These are phyloP conservation scores for Ceratina calcarata DNA, from an alignment of 1,140 invertebrate species.

Conservation along the genomic window DNA sequence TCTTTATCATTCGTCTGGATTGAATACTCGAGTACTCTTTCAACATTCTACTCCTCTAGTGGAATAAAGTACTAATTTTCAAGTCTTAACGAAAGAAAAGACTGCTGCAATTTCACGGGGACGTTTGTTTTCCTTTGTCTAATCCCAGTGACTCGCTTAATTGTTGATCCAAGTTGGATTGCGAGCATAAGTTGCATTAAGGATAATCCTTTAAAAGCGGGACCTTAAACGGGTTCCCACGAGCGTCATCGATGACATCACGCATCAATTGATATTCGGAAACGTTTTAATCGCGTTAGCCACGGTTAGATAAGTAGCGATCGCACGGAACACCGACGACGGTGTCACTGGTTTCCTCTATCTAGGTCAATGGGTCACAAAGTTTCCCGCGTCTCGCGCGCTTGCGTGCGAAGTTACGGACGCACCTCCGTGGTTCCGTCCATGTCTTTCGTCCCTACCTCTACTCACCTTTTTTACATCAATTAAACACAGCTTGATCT, in stretches of 20 bases:
- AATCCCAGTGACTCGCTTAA: too few species aligned
- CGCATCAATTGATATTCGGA: neutral
- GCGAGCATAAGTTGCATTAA: neutral
- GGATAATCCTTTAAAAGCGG: neutral
- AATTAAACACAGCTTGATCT: too few species aligned
- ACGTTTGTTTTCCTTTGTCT: too few species aligned
- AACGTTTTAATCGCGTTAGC: neutral
- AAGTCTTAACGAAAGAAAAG: too few species aligned
- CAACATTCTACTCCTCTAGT: too few species aligned
- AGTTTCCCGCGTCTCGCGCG: conserved; percentile 71
- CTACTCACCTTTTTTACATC: too few species aligned
- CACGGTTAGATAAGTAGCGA: neutral
- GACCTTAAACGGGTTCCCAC: neutral
- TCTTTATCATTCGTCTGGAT: too few species aligned
- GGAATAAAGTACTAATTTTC: too few species aligned
- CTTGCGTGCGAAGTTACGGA: conserved; percentile 19
- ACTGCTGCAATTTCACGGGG: too few species aligned
- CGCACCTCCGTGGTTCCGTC: conserved; percentile 32
- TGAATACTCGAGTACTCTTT: too few species aligned
- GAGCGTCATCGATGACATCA: neutral
- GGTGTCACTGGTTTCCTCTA: conserved; percentile 55
- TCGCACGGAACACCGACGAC: neutral
- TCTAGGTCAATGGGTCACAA: conserved; percentile 75
- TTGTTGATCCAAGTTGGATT: too few species aligned
- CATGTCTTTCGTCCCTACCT: too few species aligned